Evolutionary conservation across 2,113 vertebrate species (phyloP), one percentile per base, ranked within the genome.

Genomic region (Cheirogaleus medius): DNA sequence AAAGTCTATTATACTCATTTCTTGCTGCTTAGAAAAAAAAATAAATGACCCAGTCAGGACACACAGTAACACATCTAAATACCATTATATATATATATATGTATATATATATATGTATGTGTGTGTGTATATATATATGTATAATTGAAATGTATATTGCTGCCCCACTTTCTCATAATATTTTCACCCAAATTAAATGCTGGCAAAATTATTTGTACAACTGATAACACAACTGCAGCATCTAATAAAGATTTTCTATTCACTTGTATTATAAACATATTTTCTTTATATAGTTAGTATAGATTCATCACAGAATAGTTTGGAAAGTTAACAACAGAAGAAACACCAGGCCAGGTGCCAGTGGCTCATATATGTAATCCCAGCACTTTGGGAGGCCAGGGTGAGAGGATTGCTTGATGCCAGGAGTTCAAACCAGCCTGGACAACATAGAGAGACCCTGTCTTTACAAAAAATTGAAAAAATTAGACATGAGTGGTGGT

Each of bases 231-330:
- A 89, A 89, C 0, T 68, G 13, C 74, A 97, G 32, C 20, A 54
- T 49, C 44, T 84, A 82, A 90, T 74, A 93, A 93, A 86, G 20
- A 64, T 85, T 97, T 81, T 91, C 68, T 83, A 89, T 80, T 90
- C 68, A 94, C 25, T 77, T 80, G 29, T 69, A 87, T 78, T 58
- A 54, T 74, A 89, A 97, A 93, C 25, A 80, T 27, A 74, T 27
- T 63, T 90, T 63, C n/a, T 93, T 74, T 91, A 37, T 78, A 44
- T 87, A 87, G 58, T 92, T 82, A 94, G 60, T 52, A 8, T 52
- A 92, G 54, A 56, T 89, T 77, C 66, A 86, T 69, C 77, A 85
- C 58, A 64, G 88, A 90, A 86, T 20, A 84, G 34, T 91, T 78
- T 93, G 56, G 34, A 81, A 88, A 64, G 20, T 3, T 73, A 32